Evolutionary conservation across 1,140 invertebrate species (phyloP).

Genomic region (Drosophila tristis): DNA sequence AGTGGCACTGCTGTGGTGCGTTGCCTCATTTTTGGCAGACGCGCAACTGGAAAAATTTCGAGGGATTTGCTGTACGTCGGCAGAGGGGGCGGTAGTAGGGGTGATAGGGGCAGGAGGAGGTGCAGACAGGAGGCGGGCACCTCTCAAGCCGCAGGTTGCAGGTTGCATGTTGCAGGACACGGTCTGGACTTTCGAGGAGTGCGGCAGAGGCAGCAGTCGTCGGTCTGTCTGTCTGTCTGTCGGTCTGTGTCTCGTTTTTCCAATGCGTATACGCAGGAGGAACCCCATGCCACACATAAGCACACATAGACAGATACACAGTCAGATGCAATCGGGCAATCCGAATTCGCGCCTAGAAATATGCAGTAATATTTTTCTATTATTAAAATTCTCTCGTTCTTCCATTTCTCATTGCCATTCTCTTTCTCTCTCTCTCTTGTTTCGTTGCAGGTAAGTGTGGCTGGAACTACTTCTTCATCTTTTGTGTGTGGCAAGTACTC

Average conservation of each 20-base stretch:
- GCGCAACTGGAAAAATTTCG: constrained; percentile 53
- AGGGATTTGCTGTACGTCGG: constrained; percentile 22
- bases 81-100: neutral
- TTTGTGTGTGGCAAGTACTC: constrained; percentile 15
- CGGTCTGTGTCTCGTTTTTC: constrained; percentile 43
- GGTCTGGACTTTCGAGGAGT: constrained; percentile 31
- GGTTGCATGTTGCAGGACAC: constrained; percentile 18
- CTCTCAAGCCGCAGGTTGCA: constrained; percentile 56
- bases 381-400: constrained; percentile 22
- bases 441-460: constrained; percentile 48
- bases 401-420: neutral
- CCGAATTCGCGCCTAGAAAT: constrained; percentile 50
- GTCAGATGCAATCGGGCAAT: constrained; percentile 37
- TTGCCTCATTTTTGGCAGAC: constrained; percentile 58
- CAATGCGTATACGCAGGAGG: constrained; percentile 61
- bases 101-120: neutral
- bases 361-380: constrained; percentile 63
- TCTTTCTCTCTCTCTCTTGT: constrained; percentile 14
- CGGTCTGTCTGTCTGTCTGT: neutral
- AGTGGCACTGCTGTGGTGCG: constrained; percentile 12
- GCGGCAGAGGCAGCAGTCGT: neutral
- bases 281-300: constrained; percentile 4
- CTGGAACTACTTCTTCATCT: neutral
- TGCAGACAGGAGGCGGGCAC: neutral
- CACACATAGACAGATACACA: constrained; percentile 1